Evolutionary conservation across 2,797 vertebrate genomes (phyloP), one percentile per base, ranked within the genome.

Genomic region (Florisuga fusca): DNA sequence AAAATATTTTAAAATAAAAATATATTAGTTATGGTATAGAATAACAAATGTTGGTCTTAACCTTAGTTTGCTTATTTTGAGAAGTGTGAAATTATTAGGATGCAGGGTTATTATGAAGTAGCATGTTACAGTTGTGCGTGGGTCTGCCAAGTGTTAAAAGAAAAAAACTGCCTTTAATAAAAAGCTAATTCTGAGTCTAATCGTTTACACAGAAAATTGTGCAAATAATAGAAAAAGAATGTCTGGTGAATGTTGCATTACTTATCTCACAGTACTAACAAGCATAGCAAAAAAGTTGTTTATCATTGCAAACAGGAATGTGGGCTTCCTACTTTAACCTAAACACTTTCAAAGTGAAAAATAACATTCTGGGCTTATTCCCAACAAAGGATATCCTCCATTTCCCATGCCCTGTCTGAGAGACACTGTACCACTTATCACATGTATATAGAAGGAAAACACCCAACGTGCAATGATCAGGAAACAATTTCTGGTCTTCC

Each of bases 361-460:
- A 77, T 89, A 83, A 87, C 94, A 74, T 25, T 4, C 83, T 90
- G 81, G 86, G 46, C 80, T 91, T 94, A 92, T 93, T 96, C 84
- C 94, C 96, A 96, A 46, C 97, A 97, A 88, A 97, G 98, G 98
- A 98, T 97, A 97, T 98, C 98, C 98, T 98, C 79, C 76, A 45
- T 96, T 98, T 98, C 97, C 97, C 95, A 94, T 94, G 84, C 84
- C 77, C 63, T 94, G 90, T 79, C 86, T 91, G 86, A 87, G 87
- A 93, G 78, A 87, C 91, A 93, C 54, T 15, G 27, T 61, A 38
- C 72, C 50, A 59, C 66, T 95, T 89, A 58, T 9, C 89, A 84
- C 67, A 76, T 63, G 22, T 55, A 34, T 15, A 26, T 87, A 85
- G 88, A 96, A 93, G 85, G 75, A 95, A 92, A 94, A 76, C 79